Evolutionary conservation across 2,888 invertebrate genomes (phyloP).

Genomic region (Tipula unca): DNA sequence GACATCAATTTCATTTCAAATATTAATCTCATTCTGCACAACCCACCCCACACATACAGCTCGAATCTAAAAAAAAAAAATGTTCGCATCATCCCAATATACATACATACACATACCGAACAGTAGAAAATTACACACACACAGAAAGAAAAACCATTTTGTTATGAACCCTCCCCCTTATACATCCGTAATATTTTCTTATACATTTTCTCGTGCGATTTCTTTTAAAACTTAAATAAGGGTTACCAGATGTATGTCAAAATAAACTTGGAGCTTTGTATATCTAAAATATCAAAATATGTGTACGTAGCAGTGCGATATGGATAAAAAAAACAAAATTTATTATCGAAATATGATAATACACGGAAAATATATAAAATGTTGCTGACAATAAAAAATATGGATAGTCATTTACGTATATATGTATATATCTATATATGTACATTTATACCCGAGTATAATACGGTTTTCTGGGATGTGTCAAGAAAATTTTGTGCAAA

Average conservation of each 20-base stretch:
- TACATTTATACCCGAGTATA: not conserved
- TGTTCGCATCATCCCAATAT: not conserved
- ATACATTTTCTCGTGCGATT: not conserved
- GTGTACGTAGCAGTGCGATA: not conserved
- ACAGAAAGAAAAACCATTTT: not conserved
- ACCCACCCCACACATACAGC: too few species aligned
- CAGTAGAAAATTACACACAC: not conserved
- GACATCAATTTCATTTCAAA: constrained; percentile 14
- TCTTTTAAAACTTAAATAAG: not conserved
- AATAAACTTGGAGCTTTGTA: not conserved
- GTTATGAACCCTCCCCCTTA: not conserved
- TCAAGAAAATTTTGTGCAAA: not conserved
- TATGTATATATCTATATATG: too few species aligned
- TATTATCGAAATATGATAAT: constrained; percentile 17
- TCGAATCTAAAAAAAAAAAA: too few species aligned
- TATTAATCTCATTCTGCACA: not conserved
- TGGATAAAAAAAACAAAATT: not conserved
- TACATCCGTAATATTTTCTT: not conserved
- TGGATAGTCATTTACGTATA: not conserved
- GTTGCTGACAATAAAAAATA: constrained; percentile 17
- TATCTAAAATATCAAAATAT: not conserved
- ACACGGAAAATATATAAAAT: not conserved
- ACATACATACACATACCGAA: not conserved
- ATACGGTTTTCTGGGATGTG: not conserved
- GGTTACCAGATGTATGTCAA: constrained; percentile 8